Percentiles rank a stretch among this genome's conserved stretches.
Evolutionary conservation across 53 echinoderm and acorn worm genomes (phyloP).

Genomic region (Crossaster papposus): DNA sequence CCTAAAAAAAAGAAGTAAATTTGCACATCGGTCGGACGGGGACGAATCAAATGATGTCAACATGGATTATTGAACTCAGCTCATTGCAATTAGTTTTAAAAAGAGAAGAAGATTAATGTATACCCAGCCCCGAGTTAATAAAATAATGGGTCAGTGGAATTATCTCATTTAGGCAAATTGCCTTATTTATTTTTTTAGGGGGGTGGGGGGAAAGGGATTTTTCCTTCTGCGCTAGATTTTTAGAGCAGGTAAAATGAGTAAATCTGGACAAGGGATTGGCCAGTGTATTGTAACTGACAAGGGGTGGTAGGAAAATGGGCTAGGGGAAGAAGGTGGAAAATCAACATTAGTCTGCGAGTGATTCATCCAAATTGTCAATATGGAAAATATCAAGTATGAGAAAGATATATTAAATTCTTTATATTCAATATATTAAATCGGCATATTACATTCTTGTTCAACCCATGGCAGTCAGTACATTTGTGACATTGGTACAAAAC

Average conservation of each 20-base stretch:
- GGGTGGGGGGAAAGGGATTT: neutral
- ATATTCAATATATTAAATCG: too few relatives aligned
- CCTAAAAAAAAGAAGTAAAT: neutral
- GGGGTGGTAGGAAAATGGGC: conserved; percentile 6
- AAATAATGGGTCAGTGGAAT: conserved; percentile 52
- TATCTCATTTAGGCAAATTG: conserved; percentile 50
- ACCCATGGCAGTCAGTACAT: too few relatives aligned
- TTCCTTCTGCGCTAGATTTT: neutral
- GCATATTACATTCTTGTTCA: too few relatives aligned
- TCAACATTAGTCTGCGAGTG: neutral
- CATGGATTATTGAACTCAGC: conserved; percentile 27
- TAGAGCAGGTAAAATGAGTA: neutral
- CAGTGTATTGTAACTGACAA: conserved; percentile 16
- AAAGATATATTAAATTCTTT: too few relatives aligned
- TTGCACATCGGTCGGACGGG: conserved; percentile 29
- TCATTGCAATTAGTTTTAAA: conserved; percentile 13
- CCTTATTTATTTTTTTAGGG: neutral
- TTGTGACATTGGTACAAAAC: too few relatives aligned
- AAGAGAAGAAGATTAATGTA: conserved; percentile 43
- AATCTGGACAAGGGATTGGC: neutral
- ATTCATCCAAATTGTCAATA: conserved; percentile 11
- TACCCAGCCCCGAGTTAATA: conserved; percentile 42
- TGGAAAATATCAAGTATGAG: too few relatives aligned
- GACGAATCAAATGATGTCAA: conserved; percentile 6
- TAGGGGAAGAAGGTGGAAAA: neutral